Evolutionary conservation across 2,888 invertebrate species (phyloP).

Genomic region (Cynaeus angustus): DNA sequence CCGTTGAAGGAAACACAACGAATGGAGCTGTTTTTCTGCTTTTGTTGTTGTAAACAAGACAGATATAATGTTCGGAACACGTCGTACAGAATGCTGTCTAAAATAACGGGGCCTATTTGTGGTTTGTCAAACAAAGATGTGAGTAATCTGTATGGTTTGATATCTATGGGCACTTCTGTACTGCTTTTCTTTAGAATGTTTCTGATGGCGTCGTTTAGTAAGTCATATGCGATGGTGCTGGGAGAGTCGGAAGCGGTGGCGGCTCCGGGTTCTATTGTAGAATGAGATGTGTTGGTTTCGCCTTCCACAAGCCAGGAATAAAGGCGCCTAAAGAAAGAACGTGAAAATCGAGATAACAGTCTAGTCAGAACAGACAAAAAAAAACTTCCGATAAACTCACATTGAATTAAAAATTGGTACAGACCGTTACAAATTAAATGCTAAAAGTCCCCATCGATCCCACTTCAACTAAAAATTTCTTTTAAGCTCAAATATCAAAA

Average conservation of each 20-base stretch:
- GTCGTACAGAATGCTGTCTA: constrained; percentile 85
- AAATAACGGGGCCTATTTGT: constrained; percentile 86
- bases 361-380: no score
- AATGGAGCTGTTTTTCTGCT: constrained; percentile 63
- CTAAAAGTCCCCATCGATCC: no score
- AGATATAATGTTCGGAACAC: constrained; percentile 80
- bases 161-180: constrained; percentile 74
- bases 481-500: no score
- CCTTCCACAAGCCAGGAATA: constrained; percentile 89
- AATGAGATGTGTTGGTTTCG: constrained; percentile 74
- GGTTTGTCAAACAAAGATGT: constrained; percentile 90
- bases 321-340: constrained; percentile 74
- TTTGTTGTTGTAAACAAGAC: constrained; percentile 72
- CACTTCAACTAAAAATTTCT: no score
- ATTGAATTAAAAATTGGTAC: no score
- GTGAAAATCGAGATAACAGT: background rate
- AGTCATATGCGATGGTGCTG: constrained; percentile 73
- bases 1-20: constrained; percentile 70
- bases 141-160: constrained; percentile 84
- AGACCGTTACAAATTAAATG: no score
- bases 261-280: constrained; percentile 6
- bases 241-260: constrained; percentile 12
- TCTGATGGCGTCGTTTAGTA: constrained; percentile 79
- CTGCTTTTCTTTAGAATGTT: constrained; percentile 76
- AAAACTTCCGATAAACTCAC: no score